These are phyloP conservation scores for Pseudomyrmex concolor DNA, from an alignment of 1,140 invertebrate species.

Conservation along the genomic window DNA sequence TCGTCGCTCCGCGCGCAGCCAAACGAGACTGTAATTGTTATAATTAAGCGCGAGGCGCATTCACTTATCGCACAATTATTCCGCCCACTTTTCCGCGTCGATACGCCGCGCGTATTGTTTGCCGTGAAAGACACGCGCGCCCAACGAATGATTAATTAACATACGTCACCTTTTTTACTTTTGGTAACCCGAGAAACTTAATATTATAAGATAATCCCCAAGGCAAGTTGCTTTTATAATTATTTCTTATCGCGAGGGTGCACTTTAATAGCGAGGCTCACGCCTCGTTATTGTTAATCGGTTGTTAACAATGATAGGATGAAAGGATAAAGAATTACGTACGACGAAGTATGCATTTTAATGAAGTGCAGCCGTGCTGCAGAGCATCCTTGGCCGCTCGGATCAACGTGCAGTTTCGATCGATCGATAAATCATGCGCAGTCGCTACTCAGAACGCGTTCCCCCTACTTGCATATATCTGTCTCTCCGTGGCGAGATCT, in stretches of 20 bases:
- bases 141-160: slow-evolving; percentile 59
- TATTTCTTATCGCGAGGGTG: slow-evolving; percentile 22
- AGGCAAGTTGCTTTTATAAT: slow-evolving; percentile 27
- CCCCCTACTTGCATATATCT: slow-evolving; percentile 7
- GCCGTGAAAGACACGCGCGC: slow-evolving; percentile 40
- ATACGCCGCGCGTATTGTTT: slow-evolving; percentile 58
- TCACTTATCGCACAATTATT: slow-evolving; percentile 60
- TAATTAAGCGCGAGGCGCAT: slow-evolving; percentile 62
- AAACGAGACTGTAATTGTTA: slow-evolving; percentile 64
- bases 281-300: slow-evolving; percentile 47
- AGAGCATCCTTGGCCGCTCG: slow-evolving; percentile 23
- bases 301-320: slow-evolving; percentile 45
- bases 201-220: slow-evolving; percentile 39
- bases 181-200: slow-evolving; percentile 26
- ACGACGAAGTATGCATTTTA: slow-evolving; percentile 19
- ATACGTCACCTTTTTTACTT: slow-evolving; percentile 35
- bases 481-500: slow-evolving; percentile 25
- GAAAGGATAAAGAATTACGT: background rate
- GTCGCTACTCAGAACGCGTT: slow-evolving; percentile 25
- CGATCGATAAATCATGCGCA: slow-evolving; percentile 68
- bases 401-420: slow-evolving; percentile 31
- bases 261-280: slow-evolving; percentile 15
- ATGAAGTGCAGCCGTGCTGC: slow-evolving; percentile 26
- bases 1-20: slow-evolving; percentile 28
- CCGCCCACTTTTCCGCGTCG: slow-evolving; percentile 63